These are phyloP conservation scores for Hyaena hyaena DNA, from an alignment of 2,113 vertebrate species.

Conservation along the genomic window DNA sequence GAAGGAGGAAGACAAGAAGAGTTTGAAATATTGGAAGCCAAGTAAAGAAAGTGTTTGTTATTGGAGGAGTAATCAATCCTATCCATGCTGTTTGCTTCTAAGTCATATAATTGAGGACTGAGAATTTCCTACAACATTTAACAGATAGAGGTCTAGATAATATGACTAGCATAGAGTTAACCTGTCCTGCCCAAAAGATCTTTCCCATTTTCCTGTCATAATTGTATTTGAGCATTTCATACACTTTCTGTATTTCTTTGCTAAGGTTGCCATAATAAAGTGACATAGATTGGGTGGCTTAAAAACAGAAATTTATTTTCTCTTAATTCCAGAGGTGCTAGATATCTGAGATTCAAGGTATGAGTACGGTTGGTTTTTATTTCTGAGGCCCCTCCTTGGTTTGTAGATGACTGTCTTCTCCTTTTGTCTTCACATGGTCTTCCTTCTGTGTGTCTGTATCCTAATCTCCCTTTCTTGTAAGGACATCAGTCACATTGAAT, in stretches of 20 bases:
- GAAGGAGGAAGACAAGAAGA: background rate
- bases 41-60: constrained; percentile 4
- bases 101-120: background rate
- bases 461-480: background rate
- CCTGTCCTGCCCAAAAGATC: background rate
- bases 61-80: background rate
- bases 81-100: background rate
- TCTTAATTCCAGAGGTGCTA: background rate
- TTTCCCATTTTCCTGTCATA: background rate
- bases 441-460: background rate
- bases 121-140: background rate
- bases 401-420: background rate
- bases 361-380: background rate
- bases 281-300: background rate
- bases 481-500: background rate
- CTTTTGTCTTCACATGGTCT: background rate
- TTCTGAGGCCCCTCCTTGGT: background rate
- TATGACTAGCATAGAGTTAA: background rate
- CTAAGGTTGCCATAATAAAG: background rate
- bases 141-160: background rate
- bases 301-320: background rate
- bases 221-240: background rate
- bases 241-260: constrained; percentile 10
- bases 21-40: constrained; percentile 37
- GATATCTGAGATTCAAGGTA: background rate